Percentiles rank a stretch among this genome's conserved stretches.
Conservation (phyloP, 1,140 invertebrate genomes). For the Akabosia matsudoensis region DNA sequence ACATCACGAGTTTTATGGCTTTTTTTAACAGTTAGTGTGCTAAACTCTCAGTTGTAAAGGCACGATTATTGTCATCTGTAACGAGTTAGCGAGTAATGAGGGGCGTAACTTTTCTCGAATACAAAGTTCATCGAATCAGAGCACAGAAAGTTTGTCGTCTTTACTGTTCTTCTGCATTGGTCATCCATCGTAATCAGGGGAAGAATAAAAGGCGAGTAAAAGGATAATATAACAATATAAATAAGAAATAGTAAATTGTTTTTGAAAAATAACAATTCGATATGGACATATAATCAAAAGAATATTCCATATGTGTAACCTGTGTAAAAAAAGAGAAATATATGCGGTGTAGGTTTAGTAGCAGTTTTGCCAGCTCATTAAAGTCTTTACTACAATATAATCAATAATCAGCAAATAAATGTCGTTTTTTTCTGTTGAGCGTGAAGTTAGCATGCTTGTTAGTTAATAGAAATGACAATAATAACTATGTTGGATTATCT, state of each 20-base stretch:
- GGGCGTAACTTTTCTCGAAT: background rate
- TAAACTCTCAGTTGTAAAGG: background rate
- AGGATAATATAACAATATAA: background rate
- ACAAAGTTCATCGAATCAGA: no score
- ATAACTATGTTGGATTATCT: background rate
- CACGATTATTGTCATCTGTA: background rate
- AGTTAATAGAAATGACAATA: background rate
- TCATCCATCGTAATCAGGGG: conserved; percentile 15
- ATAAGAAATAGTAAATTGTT: background rate
- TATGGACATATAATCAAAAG: no score
- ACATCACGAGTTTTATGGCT: conserved; percentile 1
- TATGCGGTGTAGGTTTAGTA: no score
- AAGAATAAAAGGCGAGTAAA: background rate
- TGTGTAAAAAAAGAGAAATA: no score
- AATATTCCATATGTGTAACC: no score
- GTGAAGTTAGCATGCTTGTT: background rate
- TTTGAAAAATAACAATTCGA: no score
- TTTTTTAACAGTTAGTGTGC: background rate
- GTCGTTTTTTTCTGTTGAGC: background rate
- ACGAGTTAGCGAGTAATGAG: background rate
- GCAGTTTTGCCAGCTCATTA: no score
- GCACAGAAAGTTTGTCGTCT: no score
- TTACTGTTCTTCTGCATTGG: background rate
- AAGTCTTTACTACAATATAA: background rate
- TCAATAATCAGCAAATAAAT: background rate